Conservation (phyloP, 2,888 invertebrate genomes). For the Platynereis dumerilii region DNA sequence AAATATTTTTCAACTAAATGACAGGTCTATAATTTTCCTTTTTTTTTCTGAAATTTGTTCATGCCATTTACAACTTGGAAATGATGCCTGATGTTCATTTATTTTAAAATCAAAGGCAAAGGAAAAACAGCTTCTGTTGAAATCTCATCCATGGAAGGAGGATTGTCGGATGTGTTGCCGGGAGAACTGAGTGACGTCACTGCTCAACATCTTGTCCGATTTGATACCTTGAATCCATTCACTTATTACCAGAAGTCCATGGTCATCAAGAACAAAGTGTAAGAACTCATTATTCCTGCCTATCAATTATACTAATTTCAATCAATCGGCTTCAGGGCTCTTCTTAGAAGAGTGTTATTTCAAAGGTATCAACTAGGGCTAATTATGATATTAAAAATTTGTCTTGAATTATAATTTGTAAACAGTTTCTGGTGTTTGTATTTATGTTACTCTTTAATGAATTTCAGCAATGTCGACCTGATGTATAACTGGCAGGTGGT, state of each 20-base stretch:
- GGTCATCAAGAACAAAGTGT: constrained; percentile 55
- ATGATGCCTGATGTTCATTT: no score
- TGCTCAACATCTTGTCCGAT: constrained; percentile 54
- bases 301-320: not conserved
- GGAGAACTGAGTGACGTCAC: constrained; percentile 56
- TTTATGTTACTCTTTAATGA: no score
- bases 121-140: constrained; percentile 54
- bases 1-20: no score
- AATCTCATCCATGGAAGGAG: constrained; percentile 49
- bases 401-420: not conserved
- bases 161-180: constrained; percentile 45
- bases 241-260: constrained; percentile 57
- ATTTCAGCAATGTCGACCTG: constrained; percentile 54
- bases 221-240: constrained; percentile 59
- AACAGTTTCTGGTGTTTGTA: not conserved
- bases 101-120: constrained; percentile 55
- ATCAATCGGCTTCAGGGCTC: no score
- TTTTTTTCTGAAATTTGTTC: no score
- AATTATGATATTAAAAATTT: not conserved
- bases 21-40: no score
- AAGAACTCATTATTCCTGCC: constrained; percentile 40
- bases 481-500: constrained; percentile 60
- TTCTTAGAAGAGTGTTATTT: no score
- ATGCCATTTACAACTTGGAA: no score
- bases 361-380: not conserved